Percentiles rank a stretch among this genome's conserved stretches.
These are phyloP conservation scores for Caenorhabditis macrosperma DNA, from an alignment of 2,888 invertebrate genomes.

Conservation along the genomic window DNA sequence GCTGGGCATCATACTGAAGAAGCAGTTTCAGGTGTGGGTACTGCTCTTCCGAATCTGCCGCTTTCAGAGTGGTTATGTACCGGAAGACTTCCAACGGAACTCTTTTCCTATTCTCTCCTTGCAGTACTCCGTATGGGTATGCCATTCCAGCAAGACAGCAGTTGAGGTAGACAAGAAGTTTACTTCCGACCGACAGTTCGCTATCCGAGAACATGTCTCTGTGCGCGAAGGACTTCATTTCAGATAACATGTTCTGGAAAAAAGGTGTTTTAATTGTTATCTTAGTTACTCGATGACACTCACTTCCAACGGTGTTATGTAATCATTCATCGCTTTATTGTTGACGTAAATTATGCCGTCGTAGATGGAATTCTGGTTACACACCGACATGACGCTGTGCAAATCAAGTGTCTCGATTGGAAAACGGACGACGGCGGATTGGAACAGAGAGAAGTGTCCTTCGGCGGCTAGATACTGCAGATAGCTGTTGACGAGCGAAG, in stretches of 20 bases:
- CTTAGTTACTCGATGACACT: neutral
- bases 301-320: constrained; percentile 86
- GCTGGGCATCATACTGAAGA: constrained; percentile 89
- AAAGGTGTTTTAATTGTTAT: neutral
- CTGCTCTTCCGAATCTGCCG: constrained; percentile 37
- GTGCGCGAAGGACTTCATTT: constrained; percentile 62
- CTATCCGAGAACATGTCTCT: constrained; percentile 80
- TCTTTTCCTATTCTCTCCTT: constrained; percentile 54
- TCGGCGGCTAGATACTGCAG: constrained; percentile 85
- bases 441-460: constrained; percentile 85
- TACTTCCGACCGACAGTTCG: constrained; percentile 86
- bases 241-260: constrained; percentile 78
- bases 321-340: constrained; percentile 88
- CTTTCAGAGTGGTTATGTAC: constrained; percentile 65
- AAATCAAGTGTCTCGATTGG: constrained; percentile 88
- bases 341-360: constrained; percentile 87
- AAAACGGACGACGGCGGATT: constrained; percentile 86
- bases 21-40: constrained; percentile 83
- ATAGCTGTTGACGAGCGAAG: constrained; percentile 86
- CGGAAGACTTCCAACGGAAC: constrained; percentile 73
- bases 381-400: constrained; percentile 85
- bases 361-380: constrained; percentile 85
- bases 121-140: constrained; percentile 85
- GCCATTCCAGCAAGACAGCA: constrained; percentile 91
- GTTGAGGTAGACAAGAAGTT: constrained; percentile 88